A percentile compares a stretch with the other conserved stretches of the same genome.
phyloP scores from a whole-genome alignment of 2,888 invertebrate species.

The Clunio marinus region DNA sequence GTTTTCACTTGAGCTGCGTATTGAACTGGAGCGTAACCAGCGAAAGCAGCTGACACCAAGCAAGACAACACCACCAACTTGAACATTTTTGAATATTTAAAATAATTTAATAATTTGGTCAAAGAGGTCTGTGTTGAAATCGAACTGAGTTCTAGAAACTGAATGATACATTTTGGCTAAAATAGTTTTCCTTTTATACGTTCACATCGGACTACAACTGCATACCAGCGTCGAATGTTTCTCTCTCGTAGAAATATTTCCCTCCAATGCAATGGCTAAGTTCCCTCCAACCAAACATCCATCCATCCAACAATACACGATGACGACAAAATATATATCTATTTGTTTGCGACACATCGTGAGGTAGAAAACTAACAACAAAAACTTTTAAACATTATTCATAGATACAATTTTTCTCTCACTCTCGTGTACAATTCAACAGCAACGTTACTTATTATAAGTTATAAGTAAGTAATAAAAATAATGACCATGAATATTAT shows the following conservation, averaged over 20 bases:
- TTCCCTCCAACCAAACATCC: background rate
- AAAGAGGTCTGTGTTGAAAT: slow-evolving; percentile 39
- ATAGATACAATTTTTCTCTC: slow-evolving; percentile 17
- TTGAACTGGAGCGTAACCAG: slow-evolving; percentile 22
- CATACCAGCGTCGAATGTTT: background rate
- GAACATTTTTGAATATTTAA: too few relatives aligned
- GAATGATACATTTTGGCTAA: slow-evolving; percentile 37
- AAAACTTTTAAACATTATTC: too few relatives aligned
- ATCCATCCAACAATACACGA: slow-evolving; percentile 9
- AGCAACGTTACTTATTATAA: slow-evolving; percentile 6
- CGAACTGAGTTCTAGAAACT: slow-evolving; percentile 33
- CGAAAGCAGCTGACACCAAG: slow-evolving; percentile 26
- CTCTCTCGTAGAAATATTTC: background rate
- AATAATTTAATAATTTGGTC: too few relatives aligned
- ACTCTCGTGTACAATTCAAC: too few relatives aligned
- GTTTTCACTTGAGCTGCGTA: slow-evolving; percentile 16
- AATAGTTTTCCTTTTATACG: slow-evolving; percentile 35
- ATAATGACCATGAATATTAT: slow-evolving; percentile 14
- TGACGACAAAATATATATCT: slow-evolving; percentile 18
- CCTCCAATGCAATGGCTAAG: too few relatives aligned
- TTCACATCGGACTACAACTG: background rate
- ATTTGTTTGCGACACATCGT: slow-evolving; percentile 19
- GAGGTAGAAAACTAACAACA: too few relatives aligned
- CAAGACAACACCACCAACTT: slow-evolving; percentile 39
- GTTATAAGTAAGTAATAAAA: background rate